These are phyloP conservation scores for Arvicanthis niloticus DNA, from an alignment of 2,113 vertebrate species.

Conservation along the genomic window DNA sequence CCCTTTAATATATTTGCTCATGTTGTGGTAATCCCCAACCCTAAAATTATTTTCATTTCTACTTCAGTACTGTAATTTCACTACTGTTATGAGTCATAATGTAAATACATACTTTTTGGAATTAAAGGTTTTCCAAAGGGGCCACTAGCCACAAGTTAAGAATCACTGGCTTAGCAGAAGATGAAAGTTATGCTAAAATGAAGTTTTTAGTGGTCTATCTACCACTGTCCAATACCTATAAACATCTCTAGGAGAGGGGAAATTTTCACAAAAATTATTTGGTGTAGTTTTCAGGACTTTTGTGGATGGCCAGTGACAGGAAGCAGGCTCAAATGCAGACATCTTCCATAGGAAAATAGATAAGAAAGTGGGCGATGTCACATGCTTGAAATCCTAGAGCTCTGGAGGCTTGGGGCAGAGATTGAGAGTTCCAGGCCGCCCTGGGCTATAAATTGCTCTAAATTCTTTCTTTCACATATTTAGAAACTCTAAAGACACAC, in stretches of 20 bases:
- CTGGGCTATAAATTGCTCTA: background rate
- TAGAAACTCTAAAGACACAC: background rate
- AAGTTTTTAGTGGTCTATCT: background rate
- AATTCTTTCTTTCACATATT: background rate
- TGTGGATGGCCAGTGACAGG: background rate
- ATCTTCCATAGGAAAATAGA: background rate
- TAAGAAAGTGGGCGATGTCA: background rate
- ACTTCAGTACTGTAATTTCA: background rate
- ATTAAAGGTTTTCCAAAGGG: background rate
- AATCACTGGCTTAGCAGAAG: background rate
- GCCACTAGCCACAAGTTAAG: background rate
- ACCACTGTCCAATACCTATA: background rate
- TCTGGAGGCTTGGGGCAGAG: background rate
- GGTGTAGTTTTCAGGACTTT: slow-evolving; percentile 13
- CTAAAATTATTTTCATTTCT: background rate
- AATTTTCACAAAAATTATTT: background rate
- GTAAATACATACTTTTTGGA: background rate
- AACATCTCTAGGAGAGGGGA: slow-evolving; percentile 50
- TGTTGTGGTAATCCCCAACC: background rate
- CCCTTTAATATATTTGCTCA: background rate
- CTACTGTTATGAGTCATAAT: background rate
- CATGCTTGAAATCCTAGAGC: background rate
- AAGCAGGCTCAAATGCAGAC: slow-evolving; percentile 12
- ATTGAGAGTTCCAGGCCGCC: background rate
- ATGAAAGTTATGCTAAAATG: background rate